These are phyloP conservation scores for Drosophila antonietae DNA, from an alignment of 2,888 invertebrate genomes.

Conservation along the genomic window DNA sequence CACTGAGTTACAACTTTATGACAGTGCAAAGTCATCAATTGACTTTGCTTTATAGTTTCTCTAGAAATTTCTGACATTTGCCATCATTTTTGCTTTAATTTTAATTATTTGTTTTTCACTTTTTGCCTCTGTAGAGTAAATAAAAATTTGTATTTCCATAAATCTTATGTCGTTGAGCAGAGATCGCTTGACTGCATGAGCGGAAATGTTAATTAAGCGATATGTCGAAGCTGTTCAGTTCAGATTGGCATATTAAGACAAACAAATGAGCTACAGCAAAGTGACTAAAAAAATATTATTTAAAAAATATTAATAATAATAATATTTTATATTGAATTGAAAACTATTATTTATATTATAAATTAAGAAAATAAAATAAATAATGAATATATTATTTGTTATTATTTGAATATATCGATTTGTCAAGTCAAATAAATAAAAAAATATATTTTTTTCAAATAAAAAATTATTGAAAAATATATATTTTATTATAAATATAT, in stretches of 20 bases:
- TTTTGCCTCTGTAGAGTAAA: not conserved
- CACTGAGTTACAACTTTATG: too few species aligned
- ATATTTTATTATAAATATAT: too few species aligned
- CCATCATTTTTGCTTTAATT: not conserved
- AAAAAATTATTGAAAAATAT: too few species aligned
- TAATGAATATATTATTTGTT: too few species aligned
- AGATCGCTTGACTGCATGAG: slow-evolving; percentile 41
- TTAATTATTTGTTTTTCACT: not conserved
- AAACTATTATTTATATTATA: too few species aligned
- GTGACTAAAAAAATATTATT: not conserved
- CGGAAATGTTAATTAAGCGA: slow-evolving; percentile 69
- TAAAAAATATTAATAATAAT: too few species aligned
- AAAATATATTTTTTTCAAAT: too few species aligned
- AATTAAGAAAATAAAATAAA: too few species aligned
- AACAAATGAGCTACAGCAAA: slow-evolving; percentile 25
- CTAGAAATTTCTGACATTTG: not conserved
- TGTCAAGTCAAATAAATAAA: too few species aligned
- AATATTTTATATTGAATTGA: too few species aligned
- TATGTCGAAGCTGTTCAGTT: slow-evolving; percentile 26
- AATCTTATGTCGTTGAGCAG: slow-evolving; percentile 34
- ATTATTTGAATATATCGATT: too few species aligned
- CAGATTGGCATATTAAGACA: slow-evolving; percentile 14
- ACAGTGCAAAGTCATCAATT: too few species aligned
- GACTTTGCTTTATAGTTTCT: not conserved
- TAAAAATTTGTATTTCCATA: slow-evolving; percentile 25